Conservation (phyloP, 2,113 vertebrate genomes). For the Ictalurus punctatus region DNA sequence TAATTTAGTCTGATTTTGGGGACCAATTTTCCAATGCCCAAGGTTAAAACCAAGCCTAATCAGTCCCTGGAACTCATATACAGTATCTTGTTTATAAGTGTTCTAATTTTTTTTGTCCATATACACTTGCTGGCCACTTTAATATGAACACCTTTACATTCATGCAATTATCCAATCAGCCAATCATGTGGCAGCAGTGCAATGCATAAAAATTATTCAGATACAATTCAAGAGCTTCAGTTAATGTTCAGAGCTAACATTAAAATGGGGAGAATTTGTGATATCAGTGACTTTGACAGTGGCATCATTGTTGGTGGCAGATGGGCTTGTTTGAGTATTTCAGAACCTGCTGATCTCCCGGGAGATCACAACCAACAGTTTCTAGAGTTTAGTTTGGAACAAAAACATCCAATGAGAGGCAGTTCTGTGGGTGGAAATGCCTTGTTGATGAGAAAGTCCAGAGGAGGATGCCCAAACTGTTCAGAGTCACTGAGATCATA, state of each 20-base stretch:
- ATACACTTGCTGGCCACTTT: not conserved
- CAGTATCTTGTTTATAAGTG: conserved; percentile 6
- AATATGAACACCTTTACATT: not conserved
- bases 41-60: conserved; percentile 2
- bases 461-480: not conserved
- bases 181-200: not conserved
- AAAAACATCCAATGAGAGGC: not conserved
- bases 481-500: not conserved
- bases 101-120: not conserved
- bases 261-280: not conserved
- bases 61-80: conserved; percentile 14
- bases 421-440: not conserved
- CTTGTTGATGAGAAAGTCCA: not conserved
- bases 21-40: not conserved
- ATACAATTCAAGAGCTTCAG: not conserved
- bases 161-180: not conserved
- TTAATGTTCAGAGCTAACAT: not conserved
- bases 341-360: not conserved
- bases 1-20: conserved; percentile 9
- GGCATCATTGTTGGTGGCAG: not conserved
- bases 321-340: not conserved
- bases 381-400: not conserved
- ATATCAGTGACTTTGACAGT: not conserved
- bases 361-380: not conserved
- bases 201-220: not conserved